phyloP scores from a whole-genome alignment of 2,113 vertebrate species.

The Xiphophorus hellerii region DNA sequence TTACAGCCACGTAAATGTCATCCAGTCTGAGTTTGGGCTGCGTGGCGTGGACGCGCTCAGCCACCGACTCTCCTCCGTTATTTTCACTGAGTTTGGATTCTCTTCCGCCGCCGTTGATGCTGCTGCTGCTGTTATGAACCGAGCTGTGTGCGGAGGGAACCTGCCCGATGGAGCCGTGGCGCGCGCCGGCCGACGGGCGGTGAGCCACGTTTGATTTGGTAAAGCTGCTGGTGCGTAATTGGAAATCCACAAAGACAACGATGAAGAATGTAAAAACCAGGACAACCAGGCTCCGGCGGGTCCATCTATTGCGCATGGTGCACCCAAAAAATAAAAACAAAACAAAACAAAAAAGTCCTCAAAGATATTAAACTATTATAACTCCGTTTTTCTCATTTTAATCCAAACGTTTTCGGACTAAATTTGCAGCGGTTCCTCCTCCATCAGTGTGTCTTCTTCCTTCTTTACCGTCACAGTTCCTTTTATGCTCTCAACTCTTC shows the following conservation, averaged over 20 bases:
- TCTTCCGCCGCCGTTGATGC: not conserved
- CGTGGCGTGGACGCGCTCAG: not conserved
- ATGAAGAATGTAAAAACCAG: conserved; percentile 65
- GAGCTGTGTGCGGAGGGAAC: conserved; percentile 58
- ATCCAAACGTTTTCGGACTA: conserved; percentile 15
- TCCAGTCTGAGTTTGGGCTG: conserved; percentile 50
- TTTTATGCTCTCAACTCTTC: not conserved
- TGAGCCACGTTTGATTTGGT: conserved; percentile 9
- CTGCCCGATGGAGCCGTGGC: conserved; percentile 50
- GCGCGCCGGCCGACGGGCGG: conserved; percentile 38
- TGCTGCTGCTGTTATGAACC: not conserved
- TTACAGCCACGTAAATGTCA: conserved; percentile 89
- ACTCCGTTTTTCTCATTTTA: not conserved
- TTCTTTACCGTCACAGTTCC: not conserved
- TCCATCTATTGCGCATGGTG: conserved; percentile 64
- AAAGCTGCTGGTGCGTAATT: conserved; percentile 48
- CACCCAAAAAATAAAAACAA: not conserved
- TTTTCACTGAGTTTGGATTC: not conserved
- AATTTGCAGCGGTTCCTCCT: conserved; percentile 15
- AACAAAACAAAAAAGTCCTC: not conserved
- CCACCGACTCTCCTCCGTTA: not conserved
- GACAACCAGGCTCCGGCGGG: conserved; percentile 56
- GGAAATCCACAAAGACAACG: conserved; percentile 71
- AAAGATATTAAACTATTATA: too few relatives aligned
- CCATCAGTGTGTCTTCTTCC: conserved; percentile 35